phyloP scores from a whole-genome alignment of 2,797 vertebrate species.

The Gouania willdenowi region DNA sequence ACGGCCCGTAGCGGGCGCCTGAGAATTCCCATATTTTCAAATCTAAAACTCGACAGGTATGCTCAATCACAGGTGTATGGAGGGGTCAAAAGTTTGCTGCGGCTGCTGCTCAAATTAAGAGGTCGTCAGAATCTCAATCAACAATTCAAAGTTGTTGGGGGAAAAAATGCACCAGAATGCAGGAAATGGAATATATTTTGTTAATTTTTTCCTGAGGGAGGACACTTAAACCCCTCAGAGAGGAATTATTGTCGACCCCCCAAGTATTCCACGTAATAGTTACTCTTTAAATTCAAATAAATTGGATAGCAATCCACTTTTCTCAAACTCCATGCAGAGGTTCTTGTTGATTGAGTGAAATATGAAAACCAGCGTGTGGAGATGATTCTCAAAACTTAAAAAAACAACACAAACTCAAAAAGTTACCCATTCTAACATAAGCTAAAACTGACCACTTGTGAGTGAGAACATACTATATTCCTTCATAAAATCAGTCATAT shows the following conservation, averaged over 20 bases:
- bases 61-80: too few species aligned
- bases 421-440: slow-evolving; percentile 17
- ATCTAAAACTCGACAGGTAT: too few species aligned
- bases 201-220: too few species aligned
- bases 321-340: slow-evolving; percentile 31
- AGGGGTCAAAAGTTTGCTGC: too few species aligned
- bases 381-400: slow-evolving; percentile 9
- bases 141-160: slow-evolving; percentile 44
- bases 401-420: slow-evolving; percentile 1
- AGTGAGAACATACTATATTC: slow-evolving; percentile 29
- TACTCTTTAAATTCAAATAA: slow-evolving; percentile 47
- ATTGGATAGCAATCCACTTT: slow-evolving; percentile 44
- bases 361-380: slow-evolving; percentile 20
- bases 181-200: too few species aligned
- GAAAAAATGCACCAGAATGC: too few species aligned
- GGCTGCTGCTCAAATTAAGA: too few species aligned
- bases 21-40: too few species aligned
- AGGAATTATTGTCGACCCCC: too few species aligned
- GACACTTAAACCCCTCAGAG: too few species aligned
- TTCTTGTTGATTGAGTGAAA: slow-evolving; percentile 24
- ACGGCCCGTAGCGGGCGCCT: too few species aligned
- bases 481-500: slow-evolving; percentile 46
- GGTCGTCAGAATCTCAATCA: slow-evolving; percentile 35
- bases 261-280: too few species aligned
- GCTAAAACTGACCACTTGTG: slow-evolving; percentile 29